Base-by-base conservation (phyloP, 2,797 vertebrate genomes). In the Tachyglossus aculeatus region DNA sequence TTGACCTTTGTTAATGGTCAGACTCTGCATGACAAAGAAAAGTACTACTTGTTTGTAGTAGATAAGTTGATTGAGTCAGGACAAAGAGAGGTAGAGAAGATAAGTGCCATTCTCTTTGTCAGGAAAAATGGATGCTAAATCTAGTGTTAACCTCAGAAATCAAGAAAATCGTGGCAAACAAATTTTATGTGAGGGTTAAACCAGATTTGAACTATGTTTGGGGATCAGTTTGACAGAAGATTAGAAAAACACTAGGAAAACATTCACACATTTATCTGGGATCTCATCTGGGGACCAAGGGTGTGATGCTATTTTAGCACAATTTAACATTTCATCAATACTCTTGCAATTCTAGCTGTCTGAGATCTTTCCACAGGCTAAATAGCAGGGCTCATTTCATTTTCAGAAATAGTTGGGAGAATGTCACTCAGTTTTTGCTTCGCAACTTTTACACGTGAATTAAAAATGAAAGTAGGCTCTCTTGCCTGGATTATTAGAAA, bases 261-360 rank as follows among this genome's bases (percentile, higher is more conserved):
- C 43, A 51, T 16, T 31, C 1, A 57, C 24, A 25, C 71, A 57
- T 5, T 47, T 40, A 57, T 32, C 39, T 1, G 14, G 32, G 19
- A 48, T 31, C 45, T 48, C 45, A 48, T 31, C 48, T 15, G 25
- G 27, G 31, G 40, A 43, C 60, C 32, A 27, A 38, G 44, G 3
- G 36, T 67, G 25, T 3, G 12, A 48, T 48, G 27, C 25, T 60
- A 14, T 32, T 71, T 81, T 52, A 59, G 45, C 31, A 60, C 40
- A 55, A 43, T 65, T 60, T 40, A 31, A 5, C n/a, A 38, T 77
- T 78, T 86, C 54, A 74, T 61, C 31, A 64, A 31, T 38, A 77
- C 55, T 57, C 36, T 58, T 69, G 1, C 1, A 25, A 48, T 31
- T 31, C 24, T 29, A 48, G 25, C 21, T 27, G 9, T 31, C 31